These are phyloP conservation scores for Samia ricini DNA, from an alignment of 1,140 invertebrate genomes.

Conservation along the genomic window DNA sequence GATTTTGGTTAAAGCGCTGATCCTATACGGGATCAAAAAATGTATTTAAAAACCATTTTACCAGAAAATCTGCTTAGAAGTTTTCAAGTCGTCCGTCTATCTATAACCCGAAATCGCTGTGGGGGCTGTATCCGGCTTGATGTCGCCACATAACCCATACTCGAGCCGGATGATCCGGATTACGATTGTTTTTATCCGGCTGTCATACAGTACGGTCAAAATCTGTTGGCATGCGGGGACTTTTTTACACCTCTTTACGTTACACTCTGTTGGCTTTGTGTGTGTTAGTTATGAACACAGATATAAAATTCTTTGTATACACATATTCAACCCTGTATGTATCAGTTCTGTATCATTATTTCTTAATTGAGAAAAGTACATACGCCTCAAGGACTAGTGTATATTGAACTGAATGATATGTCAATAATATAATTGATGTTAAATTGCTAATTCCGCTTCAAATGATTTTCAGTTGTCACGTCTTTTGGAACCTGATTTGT, in stretches of 20 bases:
- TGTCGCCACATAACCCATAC: constrained; percentile 4
- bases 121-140: background rate
- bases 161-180: constrained; percentile 6
- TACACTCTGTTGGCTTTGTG: background rate
- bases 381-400: no score
- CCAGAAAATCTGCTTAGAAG: background rate
- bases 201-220: constrained; percentile 1
- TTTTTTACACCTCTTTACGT: background rate
- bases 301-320: no score
- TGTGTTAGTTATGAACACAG: no score
- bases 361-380: no score
- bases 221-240: background rate
- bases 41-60: background rate
- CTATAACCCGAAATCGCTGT: background rate
- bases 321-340: no score
- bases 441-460: no score
- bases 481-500: no score
- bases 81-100: background rate
- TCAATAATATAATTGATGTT: no score
- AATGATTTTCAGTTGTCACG: no score
- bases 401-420: no score
- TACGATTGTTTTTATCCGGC: constrained; percentile 12
- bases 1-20: no score
- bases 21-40: background rate
- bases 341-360: no score